Evolutionary conservation across 2,113 vertebrate genomes (phyloP).

Genomic region (Sylvia atricapilla): DNA sequence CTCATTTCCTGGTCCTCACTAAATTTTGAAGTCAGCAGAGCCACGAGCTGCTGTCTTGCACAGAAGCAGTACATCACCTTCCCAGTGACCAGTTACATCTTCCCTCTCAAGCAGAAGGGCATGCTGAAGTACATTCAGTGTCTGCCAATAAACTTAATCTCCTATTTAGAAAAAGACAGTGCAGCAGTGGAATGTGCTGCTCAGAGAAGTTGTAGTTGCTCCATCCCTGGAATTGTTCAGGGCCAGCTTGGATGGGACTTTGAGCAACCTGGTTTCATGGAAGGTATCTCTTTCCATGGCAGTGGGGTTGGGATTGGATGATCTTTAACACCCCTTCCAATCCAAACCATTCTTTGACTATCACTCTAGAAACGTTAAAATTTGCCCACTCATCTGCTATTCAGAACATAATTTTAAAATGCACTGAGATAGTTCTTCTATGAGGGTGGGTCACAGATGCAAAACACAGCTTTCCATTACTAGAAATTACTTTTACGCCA

Average conservation of each 20-base stretch:
- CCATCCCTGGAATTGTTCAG: neutral
- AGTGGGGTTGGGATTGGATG: neutral
- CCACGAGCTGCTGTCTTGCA: neutral
- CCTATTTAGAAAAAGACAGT: neutral
- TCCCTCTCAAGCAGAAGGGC: neutral
- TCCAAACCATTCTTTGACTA: neutral
- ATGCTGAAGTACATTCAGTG: neutral
- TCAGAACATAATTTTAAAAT: neutral
- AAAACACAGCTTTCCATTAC: neutral
- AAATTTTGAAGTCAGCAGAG: neutral
- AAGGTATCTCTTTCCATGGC: neutral
- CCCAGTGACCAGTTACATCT: neutral
- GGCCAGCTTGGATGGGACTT: rapidly evolving
- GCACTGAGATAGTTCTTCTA: neutral
- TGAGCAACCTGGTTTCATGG: neutral
- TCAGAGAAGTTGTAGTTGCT: neutral
- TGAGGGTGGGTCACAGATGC: neutral
- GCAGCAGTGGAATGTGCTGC: neutral
- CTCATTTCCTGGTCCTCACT: neutral
- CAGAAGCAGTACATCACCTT: neutral
- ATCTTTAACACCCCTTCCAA: neutral
- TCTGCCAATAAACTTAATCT: neutral
- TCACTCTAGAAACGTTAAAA: neutral
- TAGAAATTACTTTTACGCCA: neutral
- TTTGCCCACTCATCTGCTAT: neutral